Conservation (phyloP, 2,888 invertebrate genomes). For the Acrobasis suavella region DNA sequence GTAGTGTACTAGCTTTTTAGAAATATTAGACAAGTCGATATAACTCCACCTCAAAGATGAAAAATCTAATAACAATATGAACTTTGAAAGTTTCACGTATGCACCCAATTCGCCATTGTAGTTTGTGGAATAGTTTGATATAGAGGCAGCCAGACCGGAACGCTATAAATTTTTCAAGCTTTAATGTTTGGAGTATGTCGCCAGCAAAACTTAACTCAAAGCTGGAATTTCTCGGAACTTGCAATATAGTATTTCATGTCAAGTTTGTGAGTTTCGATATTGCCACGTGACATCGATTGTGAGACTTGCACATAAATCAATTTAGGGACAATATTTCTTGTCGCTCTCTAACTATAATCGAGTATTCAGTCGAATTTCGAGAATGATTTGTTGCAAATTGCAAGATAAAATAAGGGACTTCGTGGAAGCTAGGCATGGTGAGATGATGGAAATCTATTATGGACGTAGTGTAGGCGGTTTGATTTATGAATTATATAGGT, state of each 20-base stretch:
- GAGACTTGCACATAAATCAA: conserved; percentile 2
- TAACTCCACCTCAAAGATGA: too few relatives aligned
- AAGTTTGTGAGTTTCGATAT: conserved; percentile 15
- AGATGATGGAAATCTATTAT: too few relatives aligned
- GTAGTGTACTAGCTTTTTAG: too few relatives aligned
- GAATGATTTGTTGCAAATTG: neutral
- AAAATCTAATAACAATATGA: too few relatives aligned
- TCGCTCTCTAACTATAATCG: neutral
- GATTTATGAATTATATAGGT: too few relatives aligned
- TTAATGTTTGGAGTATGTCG: neutral
- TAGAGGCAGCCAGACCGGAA: neutral
- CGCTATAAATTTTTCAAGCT: conserved; percentile 22
- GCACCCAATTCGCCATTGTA: conserved; percentile 1
- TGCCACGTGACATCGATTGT: conserved; percentile 5
- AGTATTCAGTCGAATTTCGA: neutral
- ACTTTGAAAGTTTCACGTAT: neutral
- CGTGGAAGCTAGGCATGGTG: too few relatives aligned
- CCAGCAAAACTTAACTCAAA: conserved; percentile 18
- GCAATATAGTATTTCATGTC: conserved; percentile 13
- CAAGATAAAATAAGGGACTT: neutral
- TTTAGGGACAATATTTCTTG: conserved; percentile 2
- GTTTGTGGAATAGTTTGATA: conserved; percentile 7
- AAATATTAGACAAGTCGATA: too few relatives aligned
- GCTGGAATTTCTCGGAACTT: conserved; percentile 13
- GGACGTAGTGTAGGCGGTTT: too few relatives aligned